Conservation (phyloP, 2,888 invertebrate species). For the Andrena camellia region DNA sequence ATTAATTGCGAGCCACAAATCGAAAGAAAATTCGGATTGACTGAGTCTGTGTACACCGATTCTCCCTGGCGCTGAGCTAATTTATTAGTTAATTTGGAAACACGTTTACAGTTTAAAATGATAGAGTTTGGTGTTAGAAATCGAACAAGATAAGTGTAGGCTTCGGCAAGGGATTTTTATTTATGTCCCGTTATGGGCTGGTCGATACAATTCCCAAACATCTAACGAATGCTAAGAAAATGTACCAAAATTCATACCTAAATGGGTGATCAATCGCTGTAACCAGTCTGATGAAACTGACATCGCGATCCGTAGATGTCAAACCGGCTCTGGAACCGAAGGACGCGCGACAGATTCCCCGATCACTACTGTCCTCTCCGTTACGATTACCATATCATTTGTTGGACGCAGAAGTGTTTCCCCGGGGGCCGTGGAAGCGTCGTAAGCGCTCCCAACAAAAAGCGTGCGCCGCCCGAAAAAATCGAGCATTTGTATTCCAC, state of each 20-base stretch:
- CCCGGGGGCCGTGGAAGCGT: conserved; percentile 24
- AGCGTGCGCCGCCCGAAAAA: conserved; percentile 67
- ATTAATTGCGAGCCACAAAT: conserved; percentile 69
- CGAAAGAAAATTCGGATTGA: conserved; percentile 58
- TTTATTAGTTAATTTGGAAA: conserved; percentile 62
- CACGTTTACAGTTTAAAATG: conserved; percentile 5
- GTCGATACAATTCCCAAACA: neutral
- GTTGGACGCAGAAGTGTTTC: conserved; percentile 15
- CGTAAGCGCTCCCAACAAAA: conserved; percentile 59
- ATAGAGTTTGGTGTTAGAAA: neutral
- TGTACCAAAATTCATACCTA: neutral
- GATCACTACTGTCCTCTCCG: conserved; percentile 8
- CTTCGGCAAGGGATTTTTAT: no score
- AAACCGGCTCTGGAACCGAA: neutral
- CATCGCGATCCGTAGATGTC: neutral
- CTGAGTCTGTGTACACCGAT: conserved; percentile 33
- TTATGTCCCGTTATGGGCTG: no score
- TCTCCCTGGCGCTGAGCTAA: conserved; percentile 44
- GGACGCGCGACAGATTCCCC: neutral
- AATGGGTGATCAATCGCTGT: conserved; percentile 1
- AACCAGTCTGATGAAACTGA: neutral
- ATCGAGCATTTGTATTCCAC: conserved; percentile 83
- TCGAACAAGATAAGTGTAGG: no score
- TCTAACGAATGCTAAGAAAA: neutral
- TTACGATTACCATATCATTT: conserved; percentile 21